Percentiles rank a stretch among this genome's conserved stretches.
These are phyloP conservation scores for Drosophila atroscutellata DNA, from an alignment of 2,888 invertebrate species.

Conservation along the genomic window DNA sequence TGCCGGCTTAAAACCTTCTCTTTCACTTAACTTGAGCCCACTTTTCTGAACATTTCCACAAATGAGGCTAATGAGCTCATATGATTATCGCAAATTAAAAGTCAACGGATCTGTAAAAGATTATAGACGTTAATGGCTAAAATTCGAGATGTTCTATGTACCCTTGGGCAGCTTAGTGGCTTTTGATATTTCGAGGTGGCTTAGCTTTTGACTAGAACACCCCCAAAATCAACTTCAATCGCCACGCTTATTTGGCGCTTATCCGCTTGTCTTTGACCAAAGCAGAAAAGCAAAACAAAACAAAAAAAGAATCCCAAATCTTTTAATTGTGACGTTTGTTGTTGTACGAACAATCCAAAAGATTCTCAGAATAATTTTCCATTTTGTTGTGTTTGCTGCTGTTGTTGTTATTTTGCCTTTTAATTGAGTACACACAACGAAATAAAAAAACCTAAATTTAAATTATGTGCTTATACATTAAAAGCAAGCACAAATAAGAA, in stretches of 20 bases:
- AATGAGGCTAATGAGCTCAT: slow-evolving; percentile 8
- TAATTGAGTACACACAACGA: slow-evolving; percentile 76
- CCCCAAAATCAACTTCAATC: slow-evolving; percentile 11
- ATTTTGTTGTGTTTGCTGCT: slow-evolving; percentile 47
- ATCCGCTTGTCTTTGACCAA: slow-evolving; percentile 38
- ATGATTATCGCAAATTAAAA: slow-evolving; percentile 19
- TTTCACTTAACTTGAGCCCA: background rate
- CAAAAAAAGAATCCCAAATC: slow-evolving; percentile 42
- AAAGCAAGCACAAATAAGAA: slow-evolving; percentile 49
- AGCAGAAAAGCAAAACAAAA: slow-evolving; percentile 5
- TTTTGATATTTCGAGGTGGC: slow-evolving; percentile 48
- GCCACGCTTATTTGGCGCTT: slow-evolving; percentile 21
- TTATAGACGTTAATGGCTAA: slow-evolving; percentile 33
- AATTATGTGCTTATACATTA: slow-evolving; percentile 73
- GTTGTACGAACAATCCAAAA: slow-evolving; percentile 63
- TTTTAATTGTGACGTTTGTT: slow-evolving; percentile 74
- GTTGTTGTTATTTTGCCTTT: slow-evolving; percentile 61
- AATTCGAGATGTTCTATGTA: background rate
- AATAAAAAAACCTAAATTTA: slow-evolving; percentile 70
- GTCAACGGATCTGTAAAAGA: slow-evolving; percentile 31
- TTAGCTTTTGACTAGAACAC: slow-evolving; percentile 48
- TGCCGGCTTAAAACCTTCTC: no score
- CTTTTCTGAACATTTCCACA: background rate
- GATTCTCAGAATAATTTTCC: slow-evolving; percentile 78
- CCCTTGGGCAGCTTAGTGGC: slow-evolving; percentile 31